Evolutionary conservation across 2,888 invertebrate species (phyloP).

Genomic region (Patella depressa): DNA sequence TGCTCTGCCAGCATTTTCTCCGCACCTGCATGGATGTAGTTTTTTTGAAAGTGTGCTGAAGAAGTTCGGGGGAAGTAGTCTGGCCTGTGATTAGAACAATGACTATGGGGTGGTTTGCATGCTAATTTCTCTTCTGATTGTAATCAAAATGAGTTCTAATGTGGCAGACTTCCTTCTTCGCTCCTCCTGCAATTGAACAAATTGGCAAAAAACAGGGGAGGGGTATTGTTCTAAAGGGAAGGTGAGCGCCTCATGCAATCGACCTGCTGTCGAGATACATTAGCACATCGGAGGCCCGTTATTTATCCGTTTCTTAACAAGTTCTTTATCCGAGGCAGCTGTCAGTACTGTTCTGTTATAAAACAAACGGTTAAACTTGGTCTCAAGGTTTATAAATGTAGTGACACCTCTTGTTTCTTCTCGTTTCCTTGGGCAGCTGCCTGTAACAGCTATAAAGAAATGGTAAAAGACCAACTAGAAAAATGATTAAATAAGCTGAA

Average conservation of each 20-base stretch:
- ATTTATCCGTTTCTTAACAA: neutral
- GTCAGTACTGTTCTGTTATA: neutral
- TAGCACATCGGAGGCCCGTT: slow-evolving; percentile 2
- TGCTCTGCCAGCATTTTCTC: too few relatives aligned
- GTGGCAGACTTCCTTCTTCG: too few relatives aligned
- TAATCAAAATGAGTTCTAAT: too few relatives aligned
- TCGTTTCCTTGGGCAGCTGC: neutral
- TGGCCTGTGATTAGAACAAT: too few relatives aligned
- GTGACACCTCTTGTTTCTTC: slow-evolving; percentile 8
- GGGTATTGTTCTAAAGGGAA: neutral
- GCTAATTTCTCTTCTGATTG: too few relatives aligned
- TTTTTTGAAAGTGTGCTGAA: too few relatives aligned
- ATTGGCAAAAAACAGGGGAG: slow-evolving; percentile 8
- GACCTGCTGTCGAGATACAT: neutral
- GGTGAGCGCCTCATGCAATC: slow-evolving; percentile 3
- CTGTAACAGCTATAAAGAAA: neutral
- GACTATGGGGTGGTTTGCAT: too few relatives aligned
- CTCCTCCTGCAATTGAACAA: neutral
- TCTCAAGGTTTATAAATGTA: neutral
- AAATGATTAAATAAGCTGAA: slow-evolving; percentile 1
- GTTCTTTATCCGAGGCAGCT: slow-evolving; percentile 5
- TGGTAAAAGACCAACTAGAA: too few relatives aligned
- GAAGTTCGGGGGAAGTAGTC: too few relatives aligned
- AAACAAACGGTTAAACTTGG: slow-evolving; percentile 2
- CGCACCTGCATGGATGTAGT: too few relatives aligned